These are phyloP conservation scores for Saguinus imperator DNA, from an alignment of 2,113 vertebrate genomes.

Conservation along the genomic window DNA sequence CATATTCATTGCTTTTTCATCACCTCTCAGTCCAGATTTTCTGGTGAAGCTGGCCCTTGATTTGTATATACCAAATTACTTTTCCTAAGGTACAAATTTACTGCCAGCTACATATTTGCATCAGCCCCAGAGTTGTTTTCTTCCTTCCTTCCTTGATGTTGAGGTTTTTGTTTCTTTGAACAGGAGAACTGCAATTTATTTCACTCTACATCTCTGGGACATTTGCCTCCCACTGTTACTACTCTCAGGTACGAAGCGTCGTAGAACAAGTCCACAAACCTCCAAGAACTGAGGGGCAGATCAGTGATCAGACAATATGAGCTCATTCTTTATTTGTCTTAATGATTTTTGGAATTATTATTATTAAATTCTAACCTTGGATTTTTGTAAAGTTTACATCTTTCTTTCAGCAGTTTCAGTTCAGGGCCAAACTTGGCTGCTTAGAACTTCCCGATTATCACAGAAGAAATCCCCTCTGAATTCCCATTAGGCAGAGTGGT, in stretches of 20 bases:
- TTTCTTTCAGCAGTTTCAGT: constrained; percentile 41
- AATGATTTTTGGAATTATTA: background rate
- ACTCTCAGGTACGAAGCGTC: background rate
- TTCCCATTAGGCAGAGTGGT: constrained; percentile 3
- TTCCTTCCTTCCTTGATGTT: constrained; percentile 11
- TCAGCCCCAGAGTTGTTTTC: background rate
- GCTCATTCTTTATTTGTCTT: constrained; percentile 6
- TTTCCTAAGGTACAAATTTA: background rate
- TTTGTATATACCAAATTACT: constrained; percentile 22
- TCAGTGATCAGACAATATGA: background rate
- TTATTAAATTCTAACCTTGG: constrained; percentile 3
- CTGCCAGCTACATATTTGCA: background rate
- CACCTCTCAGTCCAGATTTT: background rate
- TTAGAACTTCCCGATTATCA: constrained; percentile 15
- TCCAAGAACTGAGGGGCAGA: background rate
- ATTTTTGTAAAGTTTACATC: constrained; percentile 60
- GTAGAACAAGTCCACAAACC: background rate
- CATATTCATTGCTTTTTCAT: background rate
- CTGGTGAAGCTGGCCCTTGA: background rate
- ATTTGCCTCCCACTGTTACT: background rate
- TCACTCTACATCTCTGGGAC: background rate
- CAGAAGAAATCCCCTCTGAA: constrained; percentile 42
- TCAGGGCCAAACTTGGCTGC: background rate
- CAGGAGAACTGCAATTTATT: background rate
- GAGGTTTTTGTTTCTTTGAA: background rate